These are phyloP conservation scores for Podabrus alpinus DNA, from an alignment of 2,888 invertebrate genomes.

Conservation along the genomic window DNA sequence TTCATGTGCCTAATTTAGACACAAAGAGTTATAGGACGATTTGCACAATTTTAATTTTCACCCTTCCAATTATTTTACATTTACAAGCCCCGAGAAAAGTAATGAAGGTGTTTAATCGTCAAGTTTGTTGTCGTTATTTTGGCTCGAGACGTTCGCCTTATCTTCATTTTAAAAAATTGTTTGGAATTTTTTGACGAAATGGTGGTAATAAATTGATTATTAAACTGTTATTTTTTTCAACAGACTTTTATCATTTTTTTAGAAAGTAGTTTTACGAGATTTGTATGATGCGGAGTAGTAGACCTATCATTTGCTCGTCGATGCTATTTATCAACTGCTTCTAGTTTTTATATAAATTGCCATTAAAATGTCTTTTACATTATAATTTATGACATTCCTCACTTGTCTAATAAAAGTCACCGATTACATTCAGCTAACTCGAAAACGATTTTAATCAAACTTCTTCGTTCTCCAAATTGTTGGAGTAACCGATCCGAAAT, in stretches of 20 bases:
- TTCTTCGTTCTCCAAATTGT: background rate
- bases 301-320: conserved; percentile 8
- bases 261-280: conserved; percentile 17
- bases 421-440: background rate
- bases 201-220: conserved; percentile 2
- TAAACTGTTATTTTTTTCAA: conserved; percentile 1
- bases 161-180: background rate
- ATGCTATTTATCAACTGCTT: conserved; percentile 8
- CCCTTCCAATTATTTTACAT: conserved; percentile 20
- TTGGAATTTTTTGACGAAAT: background rate
- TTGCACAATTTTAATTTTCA: conserved; percentile 26
- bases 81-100: conserved; percentile 29
- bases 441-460: background rate
- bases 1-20: conserved; percentile 24
- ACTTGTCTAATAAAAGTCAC: background rate
- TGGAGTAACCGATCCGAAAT: background rate
- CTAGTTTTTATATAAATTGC: conserved; percentile 10
- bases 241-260: conserved; percentile 10
- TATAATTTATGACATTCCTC: background rate
- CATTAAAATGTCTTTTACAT: conserved; percentile 9
- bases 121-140: conserved; percentile 37
- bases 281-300: conserved; percentile 2
- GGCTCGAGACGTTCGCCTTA: conserved; percentile 29
- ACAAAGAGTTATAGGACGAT: conserved; percentile 23
- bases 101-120: conserved; percentile 38